Base-by-base conservation (phyloP, 64 coral and sea anemone species). In the Actinia equina region DNA sequence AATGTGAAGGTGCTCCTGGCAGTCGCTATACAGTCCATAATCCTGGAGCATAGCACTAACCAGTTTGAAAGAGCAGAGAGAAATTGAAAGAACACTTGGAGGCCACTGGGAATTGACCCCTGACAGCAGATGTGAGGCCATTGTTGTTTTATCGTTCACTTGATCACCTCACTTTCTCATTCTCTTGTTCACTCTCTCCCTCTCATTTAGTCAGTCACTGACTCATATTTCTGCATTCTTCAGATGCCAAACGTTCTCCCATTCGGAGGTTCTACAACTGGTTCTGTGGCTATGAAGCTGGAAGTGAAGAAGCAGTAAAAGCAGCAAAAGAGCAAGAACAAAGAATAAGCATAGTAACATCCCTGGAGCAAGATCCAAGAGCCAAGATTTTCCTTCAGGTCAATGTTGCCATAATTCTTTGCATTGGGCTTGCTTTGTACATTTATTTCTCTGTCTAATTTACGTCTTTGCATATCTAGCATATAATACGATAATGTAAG, bases 281-380 rank as follows among this genome's bases (percentile, higher is more conserved):
- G 97, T 90, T 99, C 69, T 99, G 97, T 86, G 97, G 97, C 41
- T 90, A 95, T 26, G 93, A 99, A 43, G 44, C 5, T 20, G 88
- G 82, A 45, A 84, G 88, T 11, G 71, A 91, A 26, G 91, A 92
- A 45, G 93, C 93, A 17, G 25, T 83, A 22, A 64, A 86, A 42
- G 88, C 90, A 12, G 91, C 90, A 18, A 56, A 77, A 7, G 88
- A 87, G 12, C 88, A 99, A 44, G 86, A 95, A 45, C 59, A 95
- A 56, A 87, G 89, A 18, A 77, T 99, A n/a, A 26, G 45, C 17
- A 64, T 44, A 0, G 43, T 99, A 12, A 95, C 93, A 64, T 95
- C 93, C 0, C 86, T 99, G 37, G 74, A 99, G 77, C 88, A 90
- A 61, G 83, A 95, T 58, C 91, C 90, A 23, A 49, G 77, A 17